Evolutionary conservation across 2,888 invertebrate species (phyloP), one percentile per base, ranked within the genome.

Genomic region (Drosophila nr. perissopoda): DNA sequence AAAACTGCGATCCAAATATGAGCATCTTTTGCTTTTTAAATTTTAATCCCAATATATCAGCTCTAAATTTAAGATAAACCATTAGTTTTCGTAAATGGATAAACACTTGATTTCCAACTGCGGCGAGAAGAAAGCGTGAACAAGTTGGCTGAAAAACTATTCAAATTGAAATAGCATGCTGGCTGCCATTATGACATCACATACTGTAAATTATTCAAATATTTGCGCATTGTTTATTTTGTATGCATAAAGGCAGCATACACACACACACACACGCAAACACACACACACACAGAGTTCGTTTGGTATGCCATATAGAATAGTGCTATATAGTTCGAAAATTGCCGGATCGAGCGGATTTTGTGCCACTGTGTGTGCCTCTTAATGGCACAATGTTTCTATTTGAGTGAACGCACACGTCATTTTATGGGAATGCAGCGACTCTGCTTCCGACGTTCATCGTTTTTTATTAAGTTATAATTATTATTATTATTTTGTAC

Each of bases 141-240:
- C 52, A 71, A 62, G 27, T 61, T 36, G 58, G 66, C 59, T 58
- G 57, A 72, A 70, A 60, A 76, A 64, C 54, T 73, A 72, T 69
- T 51, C 58, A 69, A 72, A 75, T 60, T 57, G 42, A 69, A 64
- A 63, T 67, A 51, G 40, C 61, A 42, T 40, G 52, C 13, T 29
- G 25, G 48, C 57, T 66, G 58, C 71, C 69, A 68, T 82, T 82
- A 90, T 90, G 87, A 87, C 87, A 87, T 87, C 87, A 90, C 87
- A 87, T 77, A 61, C 77, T 76, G 72, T 86, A 80, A 90, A 87
- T 87, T 83, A 88, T 88, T 88, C 73, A 75, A 83, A 87, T 81
- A 84, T 77, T 77, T 81, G 49, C 69, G 69, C 48, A 69, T 82
- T 76, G 87, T 76, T 89, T 76, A 72, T 59, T 76, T 70, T 67